Evolutionary conservation across 2,113 vertebrate species (phyloP).

Genomic region (Oreocharis arfaki): DNA sequence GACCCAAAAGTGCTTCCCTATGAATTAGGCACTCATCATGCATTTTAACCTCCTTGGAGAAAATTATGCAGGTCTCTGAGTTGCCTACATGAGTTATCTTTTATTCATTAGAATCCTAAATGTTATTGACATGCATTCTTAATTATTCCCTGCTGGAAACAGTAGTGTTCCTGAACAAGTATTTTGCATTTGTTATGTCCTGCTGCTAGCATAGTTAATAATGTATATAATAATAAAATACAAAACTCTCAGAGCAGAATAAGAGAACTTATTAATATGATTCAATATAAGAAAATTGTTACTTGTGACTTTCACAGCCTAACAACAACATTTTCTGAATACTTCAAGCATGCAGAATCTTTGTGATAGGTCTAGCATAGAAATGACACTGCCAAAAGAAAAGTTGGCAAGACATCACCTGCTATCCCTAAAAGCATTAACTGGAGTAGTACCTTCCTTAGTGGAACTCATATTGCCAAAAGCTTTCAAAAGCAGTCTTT

Average conservation of each 20-base stretch:
- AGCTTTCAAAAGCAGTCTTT: not conserved
- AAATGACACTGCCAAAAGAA: not conserved
- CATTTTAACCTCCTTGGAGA: constrained; percentile 51
- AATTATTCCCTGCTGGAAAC: constrained; percentile 65
- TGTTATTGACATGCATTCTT: constrained; percentile 68
- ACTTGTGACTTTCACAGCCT: not conserved
- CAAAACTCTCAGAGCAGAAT: constrained; percentile 21
- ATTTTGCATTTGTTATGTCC: constrained; percentile 61
- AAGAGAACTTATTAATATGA: constrained; percentile 17
- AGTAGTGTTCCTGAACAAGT: constrained; percentile 45
- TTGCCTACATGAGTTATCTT: constrained; percentile 50
- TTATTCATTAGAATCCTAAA: constrained; percentile 70
- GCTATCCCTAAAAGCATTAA: not conserved
- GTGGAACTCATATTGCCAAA: not conserved
- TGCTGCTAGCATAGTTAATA: constrained; percentile 60
- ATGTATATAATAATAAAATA: constrained; percentile 55
- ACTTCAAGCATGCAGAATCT: not conserved
- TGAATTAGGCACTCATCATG: constrained; percentile 21
- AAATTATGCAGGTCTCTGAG: constrained; percentile 48
- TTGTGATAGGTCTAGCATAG: not conserved
- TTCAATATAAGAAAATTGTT: constrained; percentile 30
- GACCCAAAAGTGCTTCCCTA: constrained; percentile 3
- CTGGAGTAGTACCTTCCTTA: not conserved
- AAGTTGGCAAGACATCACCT: not conserved
- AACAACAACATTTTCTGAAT: not conserved